A percentile compares a stretch with the other conserved stretches of the same genome.
Conservation (phyloP, 2,797 vertebrate species). For the Tapera naevia region DNA sequence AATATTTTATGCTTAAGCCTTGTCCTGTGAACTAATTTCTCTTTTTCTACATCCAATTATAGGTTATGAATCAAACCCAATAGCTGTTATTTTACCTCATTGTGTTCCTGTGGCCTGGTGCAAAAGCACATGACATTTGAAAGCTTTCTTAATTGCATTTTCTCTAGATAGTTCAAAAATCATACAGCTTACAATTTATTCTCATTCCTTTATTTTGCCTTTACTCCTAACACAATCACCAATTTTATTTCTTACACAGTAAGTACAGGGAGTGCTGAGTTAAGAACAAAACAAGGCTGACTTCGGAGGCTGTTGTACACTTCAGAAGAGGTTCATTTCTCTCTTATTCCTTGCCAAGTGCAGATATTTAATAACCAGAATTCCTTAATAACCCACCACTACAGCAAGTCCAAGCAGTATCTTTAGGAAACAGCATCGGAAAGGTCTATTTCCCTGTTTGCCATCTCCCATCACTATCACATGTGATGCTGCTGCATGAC, state of each 20-base stretch:
- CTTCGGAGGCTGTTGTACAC: neutral
- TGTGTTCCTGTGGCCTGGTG: neutral
- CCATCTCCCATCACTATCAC: slow-evolving; percentile 48
- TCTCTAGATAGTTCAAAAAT: neutral
- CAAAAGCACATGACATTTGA: neutral
- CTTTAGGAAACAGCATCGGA: slow-evolving; percentile 76
- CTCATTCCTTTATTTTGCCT: neutral
- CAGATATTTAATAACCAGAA: neutral
- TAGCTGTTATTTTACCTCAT: neutral
- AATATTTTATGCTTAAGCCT: neutral
- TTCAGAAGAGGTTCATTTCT: neutral
- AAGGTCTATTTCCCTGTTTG: slow-evolving; percentile 64
- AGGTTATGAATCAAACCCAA: neutral
- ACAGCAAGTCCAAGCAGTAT: slow-evolving; percentile 49
- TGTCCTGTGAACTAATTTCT: neutral
- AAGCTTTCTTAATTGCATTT: slow-evolving; percentile 9
- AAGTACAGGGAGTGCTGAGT: neutral
- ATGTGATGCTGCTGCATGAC: slow-evolving; percentile 53
- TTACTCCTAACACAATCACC: neutral
- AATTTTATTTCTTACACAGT: neutral
- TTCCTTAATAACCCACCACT: slow-evolving; percentile 2
- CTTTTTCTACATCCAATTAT: neutral
- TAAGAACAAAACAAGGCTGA: neutral
- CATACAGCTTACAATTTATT: neutral
- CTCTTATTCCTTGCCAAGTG: slow-evolving; percentile 23